phyloP scores from a whole-genome alignment of 2,888 invertebrate species.

The Chaitophorus viminalis region DNA sequence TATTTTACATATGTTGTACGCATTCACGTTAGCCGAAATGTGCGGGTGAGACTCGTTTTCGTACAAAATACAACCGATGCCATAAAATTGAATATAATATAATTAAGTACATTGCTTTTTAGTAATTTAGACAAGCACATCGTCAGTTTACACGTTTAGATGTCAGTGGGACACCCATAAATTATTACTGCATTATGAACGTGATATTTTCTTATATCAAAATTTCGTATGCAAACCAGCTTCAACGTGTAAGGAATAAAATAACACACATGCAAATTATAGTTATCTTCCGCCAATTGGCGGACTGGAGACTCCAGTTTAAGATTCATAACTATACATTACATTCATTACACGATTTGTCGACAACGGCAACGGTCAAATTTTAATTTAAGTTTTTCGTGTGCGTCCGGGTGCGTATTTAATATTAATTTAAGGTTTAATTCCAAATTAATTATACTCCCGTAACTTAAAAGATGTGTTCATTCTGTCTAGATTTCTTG shows the following conservation, averaged over 20 bases:
- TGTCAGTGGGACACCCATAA: neutral
- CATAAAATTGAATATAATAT: slow-evolving; percentile 15
- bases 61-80: neutral
- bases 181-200: neutral
- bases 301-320: slow-evolving; percentile 17
- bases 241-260: neutral
- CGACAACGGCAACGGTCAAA: neutral
- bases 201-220: neutral
- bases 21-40: neutral
- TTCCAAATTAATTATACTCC: neutral
- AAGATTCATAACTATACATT: neutral
- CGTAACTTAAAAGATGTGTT: neutral
- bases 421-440: neutral
- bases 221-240: neutral
- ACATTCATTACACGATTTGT: too few species aligned
- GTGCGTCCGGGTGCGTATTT: neutral
- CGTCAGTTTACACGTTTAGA: slow-evolving; percentile 16
- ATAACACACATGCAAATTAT: neutral
- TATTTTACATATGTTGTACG: neutral
- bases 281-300: neutral
- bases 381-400: slow-evolving; percentile 22
- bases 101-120: neutral
- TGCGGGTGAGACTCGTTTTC: neutral
- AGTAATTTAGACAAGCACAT: neutral
- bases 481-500: slow-evolving; percentile 12